These are phyloP conservation scores for Spermophilus dauricus DNA, from an alignment of 2,113 vertebrate species.

Conservation along the genomic window DNA sequence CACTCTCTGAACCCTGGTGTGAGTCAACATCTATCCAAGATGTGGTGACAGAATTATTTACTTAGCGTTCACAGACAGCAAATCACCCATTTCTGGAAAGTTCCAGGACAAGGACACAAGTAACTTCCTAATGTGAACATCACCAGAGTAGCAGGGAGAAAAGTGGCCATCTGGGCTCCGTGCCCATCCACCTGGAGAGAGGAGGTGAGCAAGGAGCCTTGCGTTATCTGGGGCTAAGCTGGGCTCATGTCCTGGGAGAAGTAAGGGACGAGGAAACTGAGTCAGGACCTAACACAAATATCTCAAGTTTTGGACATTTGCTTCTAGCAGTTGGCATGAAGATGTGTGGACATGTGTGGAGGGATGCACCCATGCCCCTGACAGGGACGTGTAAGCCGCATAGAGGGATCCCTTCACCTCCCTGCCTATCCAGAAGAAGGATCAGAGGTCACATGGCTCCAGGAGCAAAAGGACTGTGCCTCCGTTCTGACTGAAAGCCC, in stretches of 20 bases:
- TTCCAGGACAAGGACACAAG: background rate
- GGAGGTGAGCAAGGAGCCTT: background rate
- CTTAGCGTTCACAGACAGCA: background rate
- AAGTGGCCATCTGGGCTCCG: background rate
- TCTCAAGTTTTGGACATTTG: conserved; percentile 35
- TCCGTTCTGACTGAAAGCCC: background rate
- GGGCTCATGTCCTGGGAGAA: background rate
- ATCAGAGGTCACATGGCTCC: background rate
- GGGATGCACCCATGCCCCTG: too few species aligned
- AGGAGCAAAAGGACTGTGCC: background rate
- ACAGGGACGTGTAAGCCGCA: too few species aligned
- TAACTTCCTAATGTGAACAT: background rate
- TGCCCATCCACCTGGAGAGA: background rate
- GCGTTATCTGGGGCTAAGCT: background rate
- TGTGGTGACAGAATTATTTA: background rate
- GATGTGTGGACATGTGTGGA: background rate
- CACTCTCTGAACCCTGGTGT: background rate
- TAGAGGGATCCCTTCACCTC: background rate
- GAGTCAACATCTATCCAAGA: background rate
- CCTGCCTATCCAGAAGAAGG: background rate
- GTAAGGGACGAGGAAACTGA: background rate
- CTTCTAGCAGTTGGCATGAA: background rate
- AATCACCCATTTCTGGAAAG: too few species aligned
- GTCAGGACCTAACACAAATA: background rate
- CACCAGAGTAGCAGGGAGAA: background rate